A percentile compares a stretch with the other conserved stretches of the same genome.
phyloP scores from a whole-genome alignment of 2,888 invertebrate species.

The Scaptomyza parva region DNA sequence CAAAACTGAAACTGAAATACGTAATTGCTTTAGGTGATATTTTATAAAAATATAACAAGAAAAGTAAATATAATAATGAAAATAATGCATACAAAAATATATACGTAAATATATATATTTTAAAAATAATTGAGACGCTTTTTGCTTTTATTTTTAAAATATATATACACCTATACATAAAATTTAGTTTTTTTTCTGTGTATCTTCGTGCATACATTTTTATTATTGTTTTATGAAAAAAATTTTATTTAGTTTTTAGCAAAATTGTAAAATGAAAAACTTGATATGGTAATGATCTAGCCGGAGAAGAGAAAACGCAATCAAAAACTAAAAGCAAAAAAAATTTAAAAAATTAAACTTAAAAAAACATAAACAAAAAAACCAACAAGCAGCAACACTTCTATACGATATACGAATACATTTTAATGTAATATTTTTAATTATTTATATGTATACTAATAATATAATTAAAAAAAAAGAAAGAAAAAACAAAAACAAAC shows the following conservation, averaged over 20 bases:
- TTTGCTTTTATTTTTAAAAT: constrained; percentile 66
- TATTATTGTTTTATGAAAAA: constrained; percentile 76
- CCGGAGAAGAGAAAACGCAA: constrained; percentile 69
- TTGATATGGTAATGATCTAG: constrained; percentile 52
- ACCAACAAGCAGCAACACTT: constrained; percentile 72
- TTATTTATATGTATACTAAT: constrained; percentile 85
- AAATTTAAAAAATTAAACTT: constrained; percentile 42
- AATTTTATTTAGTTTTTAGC: constrained; percentile 84
- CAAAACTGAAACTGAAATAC: constrained; percentile 83
- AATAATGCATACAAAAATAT: constrained; percentile 49
- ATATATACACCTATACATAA: constrained; percentile 43
- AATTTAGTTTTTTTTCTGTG: constrained; percentile 54
- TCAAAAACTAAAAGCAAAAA: constrained; percentile 65
- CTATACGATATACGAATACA: constrained; percentile 83
- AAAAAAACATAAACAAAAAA: constrained; percentile 43
- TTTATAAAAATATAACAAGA: constrained; percentile 75
- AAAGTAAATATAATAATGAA: constrained; percentile 58
- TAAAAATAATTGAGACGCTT: constrained; percentile 63
- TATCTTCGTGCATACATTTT: constrained; percentile 63
- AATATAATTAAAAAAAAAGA: constrained; percentile 68
- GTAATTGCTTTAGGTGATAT: constrained; percentile 84
- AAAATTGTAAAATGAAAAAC: constrained; percentile 84
- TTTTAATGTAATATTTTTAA: constrained; percentile 84
- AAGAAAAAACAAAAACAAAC: constrained; percentile 53
- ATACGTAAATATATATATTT: constrained; percentile 62